Conservation (phyloP, 2,113 vertebrate genomes). For the Galbula dea region DNA sequence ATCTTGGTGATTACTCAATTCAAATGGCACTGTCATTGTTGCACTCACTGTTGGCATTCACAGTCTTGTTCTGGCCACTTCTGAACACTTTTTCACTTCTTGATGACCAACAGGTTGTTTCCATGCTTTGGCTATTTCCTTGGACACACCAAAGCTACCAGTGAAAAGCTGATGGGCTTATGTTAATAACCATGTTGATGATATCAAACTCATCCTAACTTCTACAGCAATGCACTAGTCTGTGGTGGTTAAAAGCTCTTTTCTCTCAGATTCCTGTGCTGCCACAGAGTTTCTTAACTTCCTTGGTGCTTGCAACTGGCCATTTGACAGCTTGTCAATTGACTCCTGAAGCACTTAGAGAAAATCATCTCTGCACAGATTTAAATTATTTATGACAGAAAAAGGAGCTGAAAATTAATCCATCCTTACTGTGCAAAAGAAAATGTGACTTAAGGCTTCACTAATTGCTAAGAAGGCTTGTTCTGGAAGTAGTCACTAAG, state of each 20-base stretch:
- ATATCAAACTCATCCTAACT: neutral
- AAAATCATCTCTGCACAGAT: neutral
- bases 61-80: neutral
- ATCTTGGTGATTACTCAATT: neutral
- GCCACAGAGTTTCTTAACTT: neutral
- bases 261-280: neutral
- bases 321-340: conserved; percentile 29
- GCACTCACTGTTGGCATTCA: neutral
- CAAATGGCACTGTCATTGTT: neutral
- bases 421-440: neutral
- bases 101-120: neutral
- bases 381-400: conserved; percentile 54
- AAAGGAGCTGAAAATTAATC: conserved; percentile 57
- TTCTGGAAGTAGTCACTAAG: conserved; percentile 17
- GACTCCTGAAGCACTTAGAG: conserved; percentile 40
- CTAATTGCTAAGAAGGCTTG: conserved; percentile 20
- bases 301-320: neutral
- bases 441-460: conserved; percentile 17
- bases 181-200: neutral
- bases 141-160: neutral
- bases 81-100: neutral
- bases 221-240: too few species aligned
- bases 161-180: neutral
- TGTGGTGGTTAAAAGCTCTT: too few species aligned
- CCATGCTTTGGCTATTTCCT: neutral